phyloP scores from a whole-genome alignment of 2,113 vertebrate genomes.

The Paradisaea rubra region DNA sequence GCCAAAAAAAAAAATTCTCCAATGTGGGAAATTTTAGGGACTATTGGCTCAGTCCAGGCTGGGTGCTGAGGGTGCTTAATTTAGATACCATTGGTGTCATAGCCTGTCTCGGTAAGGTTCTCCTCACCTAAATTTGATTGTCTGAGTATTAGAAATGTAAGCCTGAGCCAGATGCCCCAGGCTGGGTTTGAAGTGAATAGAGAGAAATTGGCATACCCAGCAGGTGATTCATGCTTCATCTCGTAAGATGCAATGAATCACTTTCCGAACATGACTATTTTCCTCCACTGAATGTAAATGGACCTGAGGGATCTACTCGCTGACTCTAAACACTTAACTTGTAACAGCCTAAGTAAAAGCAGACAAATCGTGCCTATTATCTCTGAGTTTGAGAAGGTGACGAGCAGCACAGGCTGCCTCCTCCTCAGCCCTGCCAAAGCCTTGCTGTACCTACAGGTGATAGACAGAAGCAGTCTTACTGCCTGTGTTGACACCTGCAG shows the following conservation, averaged over 20 bases:
- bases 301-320: neutral
- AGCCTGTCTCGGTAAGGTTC: neutral
- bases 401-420: neutral
- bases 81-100: accelerated
- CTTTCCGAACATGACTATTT: neutral
- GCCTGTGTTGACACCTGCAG: neutral
- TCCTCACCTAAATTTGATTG: neutral
- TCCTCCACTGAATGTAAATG: neutral
- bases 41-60: neutral
- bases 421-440: neutral
- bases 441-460: neutral
- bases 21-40: neutral
- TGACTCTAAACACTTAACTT: neutral
- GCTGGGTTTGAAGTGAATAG: neutral
- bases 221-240: neutral
- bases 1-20: neutral
- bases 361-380: neutral
- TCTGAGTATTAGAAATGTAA: neutral
- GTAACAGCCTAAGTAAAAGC: neutral
- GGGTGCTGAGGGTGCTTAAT: accelerated
- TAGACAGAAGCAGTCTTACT: neutral
- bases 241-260: neutral
- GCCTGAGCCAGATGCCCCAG: neutral
- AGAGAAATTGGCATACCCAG: neutral
- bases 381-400: neutral